phyloP scores from a whole-genome alignment of 1,140 invertebrate species.

The Camponotus floridanus region DNA sequence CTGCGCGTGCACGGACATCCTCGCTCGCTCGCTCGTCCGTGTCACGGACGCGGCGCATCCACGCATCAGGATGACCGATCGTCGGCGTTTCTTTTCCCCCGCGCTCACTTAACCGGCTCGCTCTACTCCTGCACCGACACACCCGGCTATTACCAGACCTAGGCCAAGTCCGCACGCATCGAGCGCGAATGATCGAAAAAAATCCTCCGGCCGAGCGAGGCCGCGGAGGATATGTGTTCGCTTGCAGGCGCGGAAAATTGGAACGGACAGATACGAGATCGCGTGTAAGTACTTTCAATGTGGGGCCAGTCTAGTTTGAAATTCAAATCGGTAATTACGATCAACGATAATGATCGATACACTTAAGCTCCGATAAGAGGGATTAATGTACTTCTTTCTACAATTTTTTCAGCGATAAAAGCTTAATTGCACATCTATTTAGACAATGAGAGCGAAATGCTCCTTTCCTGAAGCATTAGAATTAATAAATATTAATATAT shows the following conservation, averaged over 20 bases:
- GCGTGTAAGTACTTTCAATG: background rate
- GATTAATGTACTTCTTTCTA: too few relatives aligned
- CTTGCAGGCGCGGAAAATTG: conserved; percentile 40
- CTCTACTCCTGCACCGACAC: conserved; percentile 65
- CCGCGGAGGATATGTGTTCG: conserved; percentile 49
- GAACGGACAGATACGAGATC: conserved; percentile 38
- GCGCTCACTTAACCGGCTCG: conserved; percentile 75
- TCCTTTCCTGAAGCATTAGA: too few relatives aligned
- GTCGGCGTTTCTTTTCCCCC: conserved; percentile 68
- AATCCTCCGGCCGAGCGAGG: conserved; percentile 20
- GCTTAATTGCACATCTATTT: too few relatives aligned
- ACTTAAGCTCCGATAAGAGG: too few relatives aligned
- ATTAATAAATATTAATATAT: too few relatives aligned
- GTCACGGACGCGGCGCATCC: conserved; percentile 63
- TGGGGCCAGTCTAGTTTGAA: too few relatives aligned
- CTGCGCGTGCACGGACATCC: background rate
- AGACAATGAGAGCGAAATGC: too few relatives aligned
- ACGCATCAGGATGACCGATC: conserved; percentile 76
- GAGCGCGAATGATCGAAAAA: conserved; percentile 67
- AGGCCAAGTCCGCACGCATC: conserved; percentile 60
- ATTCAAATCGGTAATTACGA: too few relatives aligned
- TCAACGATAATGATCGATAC: too few relatives aligned
- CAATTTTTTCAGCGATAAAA: too few relatives aligned
- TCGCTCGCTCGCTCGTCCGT: conserved; percentile 6
- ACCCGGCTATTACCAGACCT: conserved; percentile 64